Conservation (phyloP, 2,113 vertebrate genomes). For the Tautogolabrus adspersus region DNA sequence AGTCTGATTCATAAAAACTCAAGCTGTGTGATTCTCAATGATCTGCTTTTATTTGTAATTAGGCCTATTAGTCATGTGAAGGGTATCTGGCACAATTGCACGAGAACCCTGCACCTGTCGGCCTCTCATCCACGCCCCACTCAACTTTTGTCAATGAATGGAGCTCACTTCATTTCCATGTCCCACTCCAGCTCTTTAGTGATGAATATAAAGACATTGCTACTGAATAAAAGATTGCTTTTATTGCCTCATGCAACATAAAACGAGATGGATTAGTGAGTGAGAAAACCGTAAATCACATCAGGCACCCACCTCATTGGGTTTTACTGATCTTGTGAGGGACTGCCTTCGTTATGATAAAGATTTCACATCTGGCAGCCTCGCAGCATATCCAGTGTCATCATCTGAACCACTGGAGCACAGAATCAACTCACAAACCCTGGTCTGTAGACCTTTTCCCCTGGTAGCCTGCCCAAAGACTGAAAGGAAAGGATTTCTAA, state of each 20-base stretch:
- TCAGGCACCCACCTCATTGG: slow-evolving; percentile 65
- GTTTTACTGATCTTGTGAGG: slow-evolving; percentile 66
- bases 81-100: slow-evolving; percentile 51
- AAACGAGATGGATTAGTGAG: slow-evolving; percentile 76
- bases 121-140: slow-evolving; percentile 46
- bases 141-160: slow-evolving; percentile 58
- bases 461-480: slow-evolving; percentile 7
- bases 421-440: slow-evolving; percentile 36
- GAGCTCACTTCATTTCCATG: slow-evolving; percentile 68
- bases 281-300: slow-evolving; percentile 61
- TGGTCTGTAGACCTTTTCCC: slow-evolving; percentile 21
- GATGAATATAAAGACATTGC: slow-evolving; percentile 67
- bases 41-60: slow-evolving; percentile 42
- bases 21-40: slow-evolving; percentile 14
- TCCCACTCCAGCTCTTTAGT: slow-evolving; percentile 62
- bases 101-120: slow-evolving; percentile 64
- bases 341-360: slow-evolving; percentile 57
- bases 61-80: slow-evolving; percentile 49
- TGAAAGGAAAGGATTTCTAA: slow-evolving; percentile 50
- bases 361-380: slow-evolving; percentile 69
- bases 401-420: slow-evolving; percentile 56
- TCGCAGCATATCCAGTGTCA: slow-evolving; percentile 28
- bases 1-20: slow-evolving; percentile 13
- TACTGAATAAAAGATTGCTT: slow-evolving; percentile 61
- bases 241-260: slow-evolving; percentile 66